Conservation (phyloP, 2,113 vertebrate genomes). For the Ceyx melanurus region DNA sequence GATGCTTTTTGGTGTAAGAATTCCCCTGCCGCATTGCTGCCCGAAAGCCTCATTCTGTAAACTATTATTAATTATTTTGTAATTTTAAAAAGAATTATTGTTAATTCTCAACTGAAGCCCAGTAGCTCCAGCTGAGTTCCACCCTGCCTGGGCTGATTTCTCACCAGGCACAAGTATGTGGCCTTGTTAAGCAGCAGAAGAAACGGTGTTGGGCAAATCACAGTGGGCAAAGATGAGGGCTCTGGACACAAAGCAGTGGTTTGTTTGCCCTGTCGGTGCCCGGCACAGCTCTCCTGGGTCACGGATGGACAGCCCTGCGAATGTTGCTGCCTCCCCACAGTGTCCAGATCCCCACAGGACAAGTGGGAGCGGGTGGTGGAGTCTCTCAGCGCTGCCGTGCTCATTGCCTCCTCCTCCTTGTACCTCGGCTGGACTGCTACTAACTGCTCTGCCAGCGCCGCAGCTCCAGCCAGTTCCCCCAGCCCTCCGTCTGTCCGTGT, state of each 20-base stretch:
- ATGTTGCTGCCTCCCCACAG: background rate
- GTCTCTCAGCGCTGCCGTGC: background rate
- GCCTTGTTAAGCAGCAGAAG: background rate
- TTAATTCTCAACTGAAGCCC: background rate
- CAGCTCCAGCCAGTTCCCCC: background rate
- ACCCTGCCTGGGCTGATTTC: background rate
- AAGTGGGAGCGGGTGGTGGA: background rate
- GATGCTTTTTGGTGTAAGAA: background rate
- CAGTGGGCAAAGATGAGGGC: background rate
- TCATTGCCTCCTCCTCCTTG: background rate
- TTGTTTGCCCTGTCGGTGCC: background rate
- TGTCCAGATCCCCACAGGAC: background rate
- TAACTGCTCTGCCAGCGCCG: background rate
- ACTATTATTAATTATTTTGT: background rate
- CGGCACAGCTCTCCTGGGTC: background rate
- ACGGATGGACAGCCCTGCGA: background rate
- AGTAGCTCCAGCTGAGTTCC: background rate
- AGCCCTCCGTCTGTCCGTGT: background rate
- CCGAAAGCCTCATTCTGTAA: background rate
- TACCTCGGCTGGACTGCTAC: background rate
- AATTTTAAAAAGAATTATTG: background rate
- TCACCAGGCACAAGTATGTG: background rate
- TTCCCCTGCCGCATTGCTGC: background rate
- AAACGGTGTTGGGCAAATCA: background rate
- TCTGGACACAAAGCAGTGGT: background rate